phyloP scores from a whole-genome alignment of 2,113 vertebrate genomes.

The Erythrolamprus reginae region DNA sequence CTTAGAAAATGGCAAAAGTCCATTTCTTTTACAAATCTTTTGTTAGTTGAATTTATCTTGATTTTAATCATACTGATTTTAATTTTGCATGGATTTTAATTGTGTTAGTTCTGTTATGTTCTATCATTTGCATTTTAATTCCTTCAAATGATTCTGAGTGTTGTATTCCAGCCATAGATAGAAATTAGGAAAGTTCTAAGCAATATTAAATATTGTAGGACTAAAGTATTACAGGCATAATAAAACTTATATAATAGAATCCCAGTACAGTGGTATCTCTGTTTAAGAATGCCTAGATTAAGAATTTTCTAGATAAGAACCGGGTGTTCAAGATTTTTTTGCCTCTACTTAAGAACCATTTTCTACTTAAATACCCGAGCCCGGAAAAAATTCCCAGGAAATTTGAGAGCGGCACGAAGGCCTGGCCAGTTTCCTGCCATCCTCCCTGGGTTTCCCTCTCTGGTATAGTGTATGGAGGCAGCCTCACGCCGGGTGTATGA shows the following conservation, averaged over 20 bases:
- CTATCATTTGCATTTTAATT: neutral
- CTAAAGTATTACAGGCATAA: neutral
- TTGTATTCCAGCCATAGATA: neutral
- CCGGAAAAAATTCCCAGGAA: too few relatives aligned
- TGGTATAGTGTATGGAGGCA: too few relatives aligned
- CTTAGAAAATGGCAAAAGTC: neutral
- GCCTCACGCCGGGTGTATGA: too few relatives aligned
- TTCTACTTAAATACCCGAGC: too few relatives aligned
- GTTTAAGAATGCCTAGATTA: too few relatives aligned
- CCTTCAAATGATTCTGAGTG: neutral
- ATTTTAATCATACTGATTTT: neutral
- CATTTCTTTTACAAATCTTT: neutral
- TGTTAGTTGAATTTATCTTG: neutral
- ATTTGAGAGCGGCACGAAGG: too few relatives aligned
- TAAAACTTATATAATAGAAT: neutral
- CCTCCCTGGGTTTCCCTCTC: too few relatives aligned
- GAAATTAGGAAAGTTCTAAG: neutral
- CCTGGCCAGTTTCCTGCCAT: too few relatives aligned
- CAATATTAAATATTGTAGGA: neutral
- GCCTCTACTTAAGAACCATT: too few relatives aligned
- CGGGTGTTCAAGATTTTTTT: too few relatives aligned
- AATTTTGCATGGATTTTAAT: neutral
- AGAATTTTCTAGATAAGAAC: too few relatives aligned
- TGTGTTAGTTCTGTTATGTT: neutral
- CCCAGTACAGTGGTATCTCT: too few relatives aligned